Conservation (phyloP, 2,888 invertebrate genomes). For the Tenthredo scrophulariae region DNA sequence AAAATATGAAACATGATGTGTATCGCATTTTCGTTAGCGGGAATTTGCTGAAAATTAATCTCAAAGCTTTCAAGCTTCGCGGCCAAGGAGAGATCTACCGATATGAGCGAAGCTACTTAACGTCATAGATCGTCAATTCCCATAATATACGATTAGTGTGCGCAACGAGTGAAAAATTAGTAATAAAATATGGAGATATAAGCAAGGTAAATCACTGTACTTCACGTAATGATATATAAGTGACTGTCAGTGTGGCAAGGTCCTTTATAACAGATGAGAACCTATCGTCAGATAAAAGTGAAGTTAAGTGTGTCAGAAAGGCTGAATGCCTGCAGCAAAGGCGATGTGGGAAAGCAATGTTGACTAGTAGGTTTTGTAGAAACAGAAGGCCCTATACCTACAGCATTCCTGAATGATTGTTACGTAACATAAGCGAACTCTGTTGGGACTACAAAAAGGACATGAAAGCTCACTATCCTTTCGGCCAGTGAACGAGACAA, state of each 20-base stretch:
- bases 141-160: conserved; percentile 36
- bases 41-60: background rate
- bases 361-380: background rate
- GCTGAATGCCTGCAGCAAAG: conserved; percentile 28
- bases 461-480: background rate
- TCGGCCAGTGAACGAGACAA: background rate
- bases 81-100: conserved; percentile 1
- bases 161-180: conserved; percentile 46
- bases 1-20: background rate
- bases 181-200: conserved; percentile 47
- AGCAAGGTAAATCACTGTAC: conserved; percentile 31
- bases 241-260: conserved; percentile 39
- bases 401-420: conserved; percentile 33
- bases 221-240: conserved; percentile 36
- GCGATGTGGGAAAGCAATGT: conserved; percentile 34
- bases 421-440: conserved; percentile 14
- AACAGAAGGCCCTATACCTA: conserved; percentile 12
- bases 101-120: conserved; percentile 1
- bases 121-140: conserved; percentile 33
- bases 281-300: conserved; percentile 45
- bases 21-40: background rate
- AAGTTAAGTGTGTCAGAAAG: conserved; percentile 46
- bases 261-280: conserved; percentile 35
- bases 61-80: background rate
- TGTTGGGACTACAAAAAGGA: background rate